Conservation (phyloP, 64 coral and sea anemone genomes). For the Actinia equina region DNA sequence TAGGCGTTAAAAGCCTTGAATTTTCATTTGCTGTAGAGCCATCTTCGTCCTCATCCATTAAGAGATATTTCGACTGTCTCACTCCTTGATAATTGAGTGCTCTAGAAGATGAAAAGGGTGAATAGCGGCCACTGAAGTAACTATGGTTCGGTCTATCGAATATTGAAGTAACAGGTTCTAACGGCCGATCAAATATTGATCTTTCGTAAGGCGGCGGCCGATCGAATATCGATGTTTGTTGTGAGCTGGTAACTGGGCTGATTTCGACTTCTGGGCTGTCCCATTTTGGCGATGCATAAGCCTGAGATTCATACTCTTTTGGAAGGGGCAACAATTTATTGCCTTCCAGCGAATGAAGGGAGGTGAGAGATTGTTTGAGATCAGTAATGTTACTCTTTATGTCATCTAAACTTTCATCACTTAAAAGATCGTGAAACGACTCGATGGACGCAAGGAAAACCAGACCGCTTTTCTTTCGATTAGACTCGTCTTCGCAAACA, state of each 20-base stretch:
- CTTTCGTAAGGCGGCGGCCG: neutral
- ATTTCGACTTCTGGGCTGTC: neutral
- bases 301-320: neutral
- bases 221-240: slow-evolving; percentile 11
- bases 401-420: slow-evolving; percentile 1
- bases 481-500: neutral
- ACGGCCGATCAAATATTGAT: slow-evolving; percentile 21
- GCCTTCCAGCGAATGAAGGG: neutral
- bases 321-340: neutral
- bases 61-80: neutral
- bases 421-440: slow-evolving; percentile 4
- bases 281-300: slow-evolving; percentile 10
- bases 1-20: neutral
- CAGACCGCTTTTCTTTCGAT: neutral
- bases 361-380: neutral
- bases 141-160: neutral
- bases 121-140: neutral
- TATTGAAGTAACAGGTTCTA: neutral
- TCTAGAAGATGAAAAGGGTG: slow-evolving; percentile 10
- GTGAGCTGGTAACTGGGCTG: neutral
- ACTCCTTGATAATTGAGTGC: neutral
- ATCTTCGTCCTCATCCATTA: neutral
- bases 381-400: slow-evolving; percentile 7
- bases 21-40: neutral
- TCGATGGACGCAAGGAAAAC: slow-evolving; percentile 23